Conservation (phyloP, 2,888 invertebrate species). For the Melipona beecheii region DNA sequence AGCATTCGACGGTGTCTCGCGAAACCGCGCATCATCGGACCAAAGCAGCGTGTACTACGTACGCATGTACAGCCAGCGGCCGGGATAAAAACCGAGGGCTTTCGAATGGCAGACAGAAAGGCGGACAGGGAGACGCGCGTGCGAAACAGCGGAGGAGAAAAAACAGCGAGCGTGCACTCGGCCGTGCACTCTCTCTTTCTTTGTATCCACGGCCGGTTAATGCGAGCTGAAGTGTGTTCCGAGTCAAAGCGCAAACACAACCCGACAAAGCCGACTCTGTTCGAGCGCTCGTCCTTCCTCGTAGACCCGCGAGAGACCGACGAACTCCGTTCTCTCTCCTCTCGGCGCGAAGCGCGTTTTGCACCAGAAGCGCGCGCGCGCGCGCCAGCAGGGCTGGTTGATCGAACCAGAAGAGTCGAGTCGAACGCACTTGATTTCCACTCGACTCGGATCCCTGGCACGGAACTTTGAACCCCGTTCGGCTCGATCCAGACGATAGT, state of each 20-base stretch:
- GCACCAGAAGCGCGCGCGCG: slow-evolving; percentile 50
- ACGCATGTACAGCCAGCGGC: not conserved
- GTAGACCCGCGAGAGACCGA: slow-evolving; percentile 12
- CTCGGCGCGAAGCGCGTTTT: slow-evolving; percentile 60
- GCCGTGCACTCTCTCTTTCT: slow-evolving; percentile 50
- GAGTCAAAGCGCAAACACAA: slow-evolving; percentile 76
- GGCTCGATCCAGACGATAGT: slow-evolving; percentile 36
- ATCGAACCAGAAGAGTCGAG: slow-evolving; percentile 18
- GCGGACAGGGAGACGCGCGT: slow-evolving; percentile 14
- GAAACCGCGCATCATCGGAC: slow-evolving; percentile 18
- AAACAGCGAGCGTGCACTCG: slow-evolving; percentile 28
- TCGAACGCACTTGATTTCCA: slow-evolving; percentile 77
- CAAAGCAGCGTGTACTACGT: not conserved
- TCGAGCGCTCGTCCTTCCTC: slow-evolving; percentile 58
- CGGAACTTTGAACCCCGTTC: slow-evolving; percentile 76
- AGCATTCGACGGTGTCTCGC: not conserved
- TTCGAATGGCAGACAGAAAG: slow-evolving; percentile 46
- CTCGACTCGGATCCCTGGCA: slow-evolving; percentile 72
- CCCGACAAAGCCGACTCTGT: slow-evolving; percentile 76
- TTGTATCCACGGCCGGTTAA: slow-evolving; percentile 74
- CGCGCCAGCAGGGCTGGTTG: not conserved
- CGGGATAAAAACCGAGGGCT: slow-evolving; percentile 59
- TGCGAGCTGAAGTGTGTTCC: slow-evolving; percentile 78
- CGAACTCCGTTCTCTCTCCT: slow-evolving; percentile 33
- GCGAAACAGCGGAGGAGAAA: slow-evolving; percentile 3